Percentiles rank a stretch among this genome's conserved stretches.
Conservation (phyloP, 1,140 invertebrate genomes). For the Mizuhopecten yessoensis region DNA sequence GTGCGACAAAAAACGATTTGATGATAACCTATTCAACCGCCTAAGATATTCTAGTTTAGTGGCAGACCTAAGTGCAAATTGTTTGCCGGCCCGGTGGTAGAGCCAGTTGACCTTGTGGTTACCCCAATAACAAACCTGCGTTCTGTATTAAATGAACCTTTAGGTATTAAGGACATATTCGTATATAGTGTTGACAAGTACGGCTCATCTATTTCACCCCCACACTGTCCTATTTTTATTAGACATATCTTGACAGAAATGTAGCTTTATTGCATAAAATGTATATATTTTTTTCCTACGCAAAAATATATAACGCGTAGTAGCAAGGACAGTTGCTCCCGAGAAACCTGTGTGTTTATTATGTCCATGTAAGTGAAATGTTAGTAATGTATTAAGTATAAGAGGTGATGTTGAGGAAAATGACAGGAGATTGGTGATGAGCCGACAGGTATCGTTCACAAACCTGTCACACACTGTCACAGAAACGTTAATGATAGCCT, state of each 20-base stretch:
- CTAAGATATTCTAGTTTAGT: too few relatives aligned
- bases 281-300: background rate
- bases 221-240: background rate
- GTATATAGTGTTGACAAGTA: background rate
- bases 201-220: background rate
- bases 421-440: background rate
- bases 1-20: too few relatives aligned
- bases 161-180: background rate
- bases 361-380: background rate
- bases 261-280: background rate
- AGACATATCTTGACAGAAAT: background rate
- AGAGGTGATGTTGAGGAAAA: background rate
- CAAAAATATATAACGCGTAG: background rate
- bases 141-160: background rate
- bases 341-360: background rate
- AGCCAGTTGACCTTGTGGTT: background rate
- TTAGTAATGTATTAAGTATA: background rate
- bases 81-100: too few relatives aligned
- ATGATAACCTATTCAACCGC: too few relatives aligned
- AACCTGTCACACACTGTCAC: background rate
- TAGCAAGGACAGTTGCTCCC: background rate
- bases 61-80: too few relatives aligned
- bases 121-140: background rate
- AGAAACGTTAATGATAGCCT: background rate
- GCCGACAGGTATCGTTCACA: background rate